Evolutionary conservation across 2,888 invertebrate genomes (phyloP).

Genomic region (Drosophila mulleri): DNA sequence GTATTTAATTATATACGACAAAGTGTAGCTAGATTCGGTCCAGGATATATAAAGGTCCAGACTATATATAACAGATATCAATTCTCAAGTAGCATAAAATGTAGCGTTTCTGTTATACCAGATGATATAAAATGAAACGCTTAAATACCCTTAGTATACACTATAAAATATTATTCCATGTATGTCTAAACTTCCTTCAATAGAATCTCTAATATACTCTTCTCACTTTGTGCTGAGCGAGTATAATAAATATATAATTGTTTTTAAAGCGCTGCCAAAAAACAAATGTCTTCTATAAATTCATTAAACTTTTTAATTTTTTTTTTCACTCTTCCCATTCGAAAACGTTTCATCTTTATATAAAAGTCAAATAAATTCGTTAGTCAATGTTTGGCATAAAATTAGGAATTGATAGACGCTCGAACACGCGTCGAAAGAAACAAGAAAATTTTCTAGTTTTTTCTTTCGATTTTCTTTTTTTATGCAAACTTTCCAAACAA

Average conservation of each 20-base stretch:
- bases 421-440: background rate
- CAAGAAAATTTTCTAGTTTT: constrained; percentile 1
- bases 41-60: no score
- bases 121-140: no score
- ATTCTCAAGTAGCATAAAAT: no score
- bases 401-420: constrained; percentile 5
- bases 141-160: no score
- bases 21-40: no score
- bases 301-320: background rate
- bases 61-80: no score
- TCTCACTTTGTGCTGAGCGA: background rate
- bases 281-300: background rate
- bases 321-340: background rate
- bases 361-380: constrained; percentile 10
- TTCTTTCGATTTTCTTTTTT: background rate
- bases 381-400: constrained; percentile 6
- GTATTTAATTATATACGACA: no score
- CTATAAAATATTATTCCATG: no score
- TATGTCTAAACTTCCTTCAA: background rate
- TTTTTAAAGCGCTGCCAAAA: background rate
- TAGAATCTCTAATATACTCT: background rate
- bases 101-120: no score
- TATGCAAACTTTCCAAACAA: constrained; percentile 1
- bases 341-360: constrained; percentile 7
- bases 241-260: background rate